A percentile compares a stretch with the other conserved stretches of the same genome.
phyloP scores from a whole-genome alignment of 2,888 invertebrate genomes.

The Leptopilina drosophilae region DNA sequence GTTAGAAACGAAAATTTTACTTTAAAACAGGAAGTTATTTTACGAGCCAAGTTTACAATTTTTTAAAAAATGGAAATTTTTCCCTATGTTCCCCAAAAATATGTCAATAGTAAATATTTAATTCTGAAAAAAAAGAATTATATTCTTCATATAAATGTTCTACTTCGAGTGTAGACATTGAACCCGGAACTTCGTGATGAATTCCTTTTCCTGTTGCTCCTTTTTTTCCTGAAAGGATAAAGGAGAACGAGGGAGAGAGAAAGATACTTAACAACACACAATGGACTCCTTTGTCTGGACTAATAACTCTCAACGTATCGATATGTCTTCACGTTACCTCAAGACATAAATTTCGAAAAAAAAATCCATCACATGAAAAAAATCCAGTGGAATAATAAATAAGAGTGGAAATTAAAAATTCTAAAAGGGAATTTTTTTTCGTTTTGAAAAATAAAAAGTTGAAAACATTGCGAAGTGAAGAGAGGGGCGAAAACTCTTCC shows the following conservation, averaged over 20 bases:
- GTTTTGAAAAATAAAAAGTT: too few relatives aligned
- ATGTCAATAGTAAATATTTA: too few relatives aligned
- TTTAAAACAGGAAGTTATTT: too few relatives aligned
- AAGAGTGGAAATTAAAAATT: too few relatives aligned
- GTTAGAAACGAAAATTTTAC: neutral
- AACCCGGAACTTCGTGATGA: neutral
- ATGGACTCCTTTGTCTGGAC: slow-evolving; percentile 61
- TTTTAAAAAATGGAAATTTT: too few relatives aligned
- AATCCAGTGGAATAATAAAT: too few relatives aligned
- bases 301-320: slow-evolving; percentile 60
- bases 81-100: too few relatives aligned
- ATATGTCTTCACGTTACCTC: slow-evolving; percentile 36
- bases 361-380: too few relatives aligned
- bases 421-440: too few relatives aligned
- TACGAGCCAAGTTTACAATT: too few relatives aligned
- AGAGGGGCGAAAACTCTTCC: neutral
- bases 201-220: slow-evolving; percentile 1
- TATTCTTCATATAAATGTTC: neutral
- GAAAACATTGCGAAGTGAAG: neutral
- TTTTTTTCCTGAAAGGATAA: neutral
- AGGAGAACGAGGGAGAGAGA: neutral
- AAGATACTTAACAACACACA: slow-evolving; percentile 50
- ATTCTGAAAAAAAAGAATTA: too few relatives aligned
- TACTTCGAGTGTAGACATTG: neutral
- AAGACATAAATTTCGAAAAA: too few relatives aligned